phyloP scores from a whole-genome alignment of 1,140 invertebrate genomes.

The Atta cephalotes region DNA sequence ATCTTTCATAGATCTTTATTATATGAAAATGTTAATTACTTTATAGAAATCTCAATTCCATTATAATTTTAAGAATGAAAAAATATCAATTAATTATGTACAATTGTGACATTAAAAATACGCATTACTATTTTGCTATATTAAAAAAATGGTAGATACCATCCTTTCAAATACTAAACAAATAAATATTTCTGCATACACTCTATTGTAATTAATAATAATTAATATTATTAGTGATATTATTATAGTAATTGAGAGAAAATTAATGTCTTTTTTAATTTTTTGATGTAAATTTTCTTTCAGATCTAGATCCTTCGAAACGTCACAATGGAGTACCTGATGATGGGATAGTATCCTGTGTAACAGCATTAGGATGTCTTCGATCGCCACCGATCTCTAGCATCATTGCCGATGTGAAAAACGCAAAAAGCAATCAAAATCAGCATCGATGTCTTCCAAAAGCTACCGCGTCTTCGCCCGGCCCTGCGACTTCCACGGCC shows the following conservation, averaged over 20 bases:
- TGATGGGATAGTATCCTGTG: constrained; percentile 84
- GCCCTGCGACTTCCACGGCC: constrained; percentile 80
- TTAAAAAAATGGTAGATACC: neutral
- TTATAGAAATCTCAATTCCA: neutral
- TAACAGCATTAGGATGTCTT: constrained; percentile 82
- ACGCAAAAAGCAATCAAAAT: constrained; percentile 76
- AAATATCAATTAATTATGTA: neutral
- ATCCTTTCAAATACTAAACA: neutral
- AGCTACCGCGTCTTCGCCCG: constrained; percentile 63
- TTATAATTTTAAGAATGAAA: neutral
- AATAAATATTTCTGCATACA: neutral
- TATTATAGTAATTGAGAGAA: neutral
- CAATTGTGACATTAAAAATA: neutral
- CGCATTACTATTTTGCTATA: neutral
- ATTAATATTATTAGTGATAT: neutral
- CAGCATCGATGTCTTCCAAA: constrained; percentile 81
- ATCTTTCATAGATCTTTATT: neutral
- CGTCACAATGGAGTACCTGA: constrained; percentile 79
- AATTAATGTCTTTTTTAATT: neutral
- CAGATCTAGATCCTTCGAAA: constrained; percentile 83
- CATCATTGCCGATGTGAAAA: constrained; percentile 83
- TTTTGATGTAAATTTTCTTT: neutral
- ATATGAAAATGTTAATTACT: neutral
- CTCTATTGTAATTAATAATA: neutral
- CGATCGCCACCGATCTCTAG: constrained; percentile 82